A percentile compares a stretch with the other conserved stretches of the same genome.
Evolutionary conservation across 2,888 invertebrate species (phyloP).

Genomic region (Stenoptilia bipunctidactyla): DNA sequence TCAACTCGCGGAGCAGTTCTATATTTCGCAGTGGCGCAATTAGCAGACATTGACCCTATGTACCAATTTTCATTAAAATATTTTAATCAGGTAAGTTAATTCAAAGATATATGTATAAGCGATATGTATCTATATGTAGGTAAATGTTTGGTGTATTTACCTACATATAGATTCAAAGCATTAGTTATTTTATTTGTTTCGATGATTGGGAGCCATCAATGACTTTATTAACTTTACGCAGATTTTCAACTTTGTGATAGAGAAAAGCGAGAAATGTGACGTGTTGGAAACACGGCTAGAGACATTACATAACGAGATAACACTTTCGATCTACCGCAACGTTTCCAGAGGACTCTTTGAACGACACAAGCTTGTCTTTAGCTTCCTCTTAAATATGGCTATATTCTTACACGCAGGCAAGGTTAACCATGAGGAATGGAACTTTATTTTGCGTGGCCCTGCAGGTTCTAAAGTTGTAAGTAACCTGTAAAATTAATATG

Average conservation of each 20-base stretch:
- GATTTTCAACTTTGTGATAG: conserved; percentile 87
- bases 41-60: conserved; percentile 95
- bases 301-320: conserved; percentile 81
- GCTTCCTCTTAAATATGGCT: conserved; percentile 84
- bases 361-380: conserved; percentile 90
- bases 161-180: too few species aligned
- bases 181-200: too few species aligned
- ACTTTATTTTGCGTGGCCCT: conserved; percentile 83
- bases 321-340: conserved; percentile 85
- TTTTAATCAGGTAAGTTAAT: conserved; percentile 72
- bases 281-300: conserved; percentile 76
- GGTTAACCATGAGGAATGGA: conserved; percentile 77
- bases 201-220: too few species aligned
- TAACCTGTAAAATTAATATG: too few species aligned
- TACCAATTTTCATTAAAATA: conserved; percentile 95
- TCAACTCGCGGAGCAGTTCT: conserved; percentile 90
- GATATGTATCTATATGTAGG: too few species aligned
- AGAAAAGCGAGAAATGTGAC: conserved; percentile 77
- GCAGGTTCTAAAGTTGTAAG: conserved; percentile 67
- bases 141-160: too few species aligned
- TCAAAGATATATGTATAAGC: too few species aligned
- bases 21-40: conserved; percentile 90
- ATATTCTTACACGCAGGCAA: conserved; percentile 76
- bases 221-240: too few species aligned
- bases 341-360: conserved; percentile 93